phyloP scores from a whole-genome alignment of 2,888 invertebrate genomes.

The Leucophenga montana region DNA sequence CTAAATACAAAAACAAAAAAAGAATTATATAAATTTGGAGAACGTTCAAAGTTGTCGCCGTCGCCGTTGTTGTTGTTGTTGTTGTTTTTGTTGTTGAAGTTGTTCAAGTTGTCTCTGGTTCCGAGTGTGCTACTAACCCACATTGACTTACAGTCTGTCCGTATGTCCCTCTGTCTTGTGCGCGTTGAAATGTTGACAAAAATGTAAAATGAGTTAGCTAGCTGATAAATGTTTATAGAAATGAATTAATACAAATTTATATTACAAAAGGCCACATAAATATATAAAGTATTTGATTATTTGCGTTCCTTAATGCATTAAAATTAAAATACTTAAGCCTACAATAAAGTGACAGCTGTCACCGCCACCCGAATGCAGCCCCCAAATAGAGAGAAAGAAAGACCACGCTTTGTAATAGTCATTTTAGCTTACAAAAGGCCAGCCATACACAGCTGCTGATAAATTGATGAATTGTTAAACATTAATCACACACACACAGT shows the following conservation, averaged over 20 bases:
- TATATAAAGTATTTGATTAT: not conserved
- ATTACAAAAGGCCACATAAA: slow-evolving; percentile 22
- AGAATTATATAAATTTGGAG: slow-evolving; percentile 15
- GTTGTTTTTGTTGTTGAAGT: slow-evolving; percentile 28
- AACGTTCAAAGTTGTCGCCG: slow-evolving; percentile 35
- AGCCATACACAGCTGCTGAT: not conserved
- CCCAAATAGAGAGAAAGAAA: not conserved
- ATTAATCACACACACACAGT: not conserved
- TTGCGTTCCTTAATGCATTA: not conserved
- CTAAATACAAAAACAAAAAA: slow-evolving; percentile 20
- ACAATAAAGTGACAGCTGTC: slow-evolving; percentile 4
- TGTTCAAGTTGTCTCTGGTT: slow-evolving; percentile 36
- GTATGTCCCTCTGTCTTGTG: slow-evolving; percentile 20
- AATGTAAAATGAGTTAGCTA: slow-evolving; percentile 26
- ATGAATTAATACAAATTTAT: not conserved
- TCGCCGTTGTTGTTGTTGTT: not conserved
- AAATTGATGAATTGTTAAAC: slow-evolving; percentile 7
- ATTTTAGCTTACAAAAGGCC: no score
- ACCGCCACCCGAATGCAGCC: not conserved
- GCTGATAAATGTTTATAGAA: slow-evolving; percentile 2
- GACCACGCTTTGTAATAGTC: no score
- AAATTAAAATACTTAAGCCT: not conserved
- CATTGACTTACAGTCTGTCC: slow-evolving; percentile 47
- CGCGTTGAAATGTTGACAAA: slow-evolving; percentile 26
- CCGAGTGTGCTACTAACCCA: slow-evolving; percentile 62